Evolutionary conservation across 2,888 invertebrate genomes (phyloP).

Genomic region (Octonoba sinensis): DNA sequence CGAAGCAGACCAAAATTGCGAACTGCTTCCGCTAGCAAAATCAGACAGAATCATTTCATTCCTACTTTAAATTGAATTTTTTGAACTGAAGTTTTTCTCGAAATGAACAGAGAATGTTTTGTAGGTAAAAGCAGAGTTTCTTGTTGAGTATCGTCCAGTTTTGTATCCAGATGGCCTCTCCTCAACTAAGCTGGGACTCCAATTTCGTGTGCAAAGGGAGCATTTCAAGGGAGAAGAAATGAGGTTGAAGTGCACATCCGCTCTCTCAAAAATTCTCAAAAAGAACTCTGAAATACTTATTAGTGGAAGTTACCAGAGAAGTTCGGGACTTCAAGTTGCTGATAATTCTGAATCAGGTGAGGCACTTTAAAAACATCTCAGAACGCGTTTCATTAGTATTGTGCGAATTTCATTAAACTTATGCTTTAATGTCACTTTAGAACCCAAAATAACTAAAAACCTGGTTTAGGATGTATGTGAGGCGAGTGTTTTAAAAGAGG

Average conservation of each 20-base stretch:
- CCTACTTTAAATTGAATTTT: too few species aligned
- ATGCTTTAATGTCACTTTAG: too few species aligned
- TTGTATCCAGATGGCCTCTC: constrained; percentile 48
- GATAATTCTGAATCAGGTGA: constrained; percentile 36
- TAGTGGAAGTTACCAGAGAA: constrained; percentile 50
- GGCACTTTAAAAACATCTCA: neutral
- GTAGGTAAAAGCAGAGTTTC: constrained; percentile 51
- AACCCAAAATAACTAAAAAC: too few species aligned
- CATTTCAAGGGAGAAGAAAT: constrained; percentile 56
- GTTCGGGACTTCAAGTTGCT: constrained; percentile 48
- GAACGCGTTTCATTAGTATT: too few species aligned
- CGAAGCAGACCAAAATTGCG: too few species aligned
- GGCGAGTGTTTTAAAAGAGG: too few species aligned
- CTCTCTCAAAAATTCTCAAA: constrained; percentile 52
- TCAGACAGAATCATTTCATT: too few species aligned
- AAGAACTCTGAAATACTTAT: constrained; percentile 45
- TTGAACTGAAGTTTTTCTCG: neutral
- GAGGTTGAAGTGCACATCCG: constrained; percentile 60
- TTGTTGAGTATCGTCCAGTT: constrained; percentile 28
- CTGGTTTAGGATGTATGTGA: too few species aligned
- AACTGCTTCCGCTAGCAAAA: too few species aligned
- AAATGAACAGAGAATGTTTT: neutral
- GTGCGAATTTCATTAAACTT: too few species aligned
- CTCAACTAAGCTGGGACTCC: constrained; percentile 48
- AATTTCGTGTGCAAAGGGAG: constrained; percentile 52